These are phyloP conservation scores for Drosophila truncata DNA, from an alignment of 1,140 invertebrate genomes.

Conservation along the genomic window DNA sequence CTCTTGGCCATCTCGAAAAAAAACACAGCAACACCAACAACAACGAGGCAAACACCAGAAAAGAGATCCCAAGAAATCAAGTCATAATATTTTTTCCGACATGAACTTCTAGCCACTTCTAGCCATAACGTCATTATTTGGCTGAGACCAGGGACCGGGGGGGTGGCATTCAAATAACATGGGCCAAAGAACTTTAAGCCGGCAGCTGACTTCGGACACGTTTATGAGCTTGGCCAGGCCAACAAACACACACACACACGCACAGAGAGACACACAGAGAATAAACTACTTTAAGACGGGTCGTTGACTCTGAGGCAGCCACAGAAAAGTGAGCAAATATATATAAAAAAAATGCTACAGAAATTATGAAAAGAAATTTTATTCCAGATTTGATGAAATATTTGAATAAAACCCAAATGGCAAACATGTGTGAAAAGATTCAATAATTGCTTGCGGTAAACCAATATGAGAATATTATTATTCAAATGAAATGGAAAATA, in stretches of 20 bases:
- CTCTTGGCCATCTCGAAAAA: slow-evolving; percentile 46
- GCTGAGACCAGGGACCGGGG: slow-evolving; percentile 3
- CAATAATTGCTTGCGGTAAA: slow-evolving; percentile 4
- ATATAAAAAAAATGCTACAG: slow-evolving; percentile 8
- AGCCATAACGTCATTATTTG: slow-evolving; percentile 12
- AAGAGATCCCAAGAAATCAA: slow-evolving; percentile 44
- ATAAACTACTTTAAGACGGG: slow-evolving; percentile 43
- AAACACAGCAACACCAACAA: slow-evolving; percentile 7
- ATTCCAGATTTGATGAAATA: slow-evolving; percentile 10
- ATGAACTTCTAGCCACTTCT: slow-evolving; percentile 39
- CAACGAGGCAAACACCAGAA: slow-evolving; percentile 1
- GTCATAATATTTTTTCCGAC: slow-evolving; percentile 57
- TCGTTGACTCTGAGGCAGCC: slow-evolving; percentile 36
- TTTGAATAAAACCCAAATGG: slow-evolving; percentile 13
- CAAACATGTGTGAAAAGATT: slow-evolving; percentile 32
- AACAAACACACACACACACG: slow-evolving; percentile 6
- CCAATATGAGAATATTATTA: slow-evolving; percentile 5
- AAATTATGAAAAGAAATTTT: slow-evolving; percentile 11
- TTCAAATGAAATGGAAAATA: background rate
- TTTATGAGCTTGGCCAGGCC: slow-evolving; percentile 47
- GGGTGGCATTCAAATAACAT: slow-evolving; percentile 59
- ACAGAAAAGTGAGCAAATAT: slow-evolving; percentile 17
- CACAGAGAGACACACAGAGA: background rate
- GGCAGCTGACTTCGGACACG: slow-evolving; percentile 50
- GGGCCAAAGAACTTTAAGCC: slow-evolving; percentile 54